Evolutionary conservation across 2,888 invertebrate species (phyloP), one percentile per base, ranked within the genome.

Genomic region (Crepidodera aurea): DNA sequence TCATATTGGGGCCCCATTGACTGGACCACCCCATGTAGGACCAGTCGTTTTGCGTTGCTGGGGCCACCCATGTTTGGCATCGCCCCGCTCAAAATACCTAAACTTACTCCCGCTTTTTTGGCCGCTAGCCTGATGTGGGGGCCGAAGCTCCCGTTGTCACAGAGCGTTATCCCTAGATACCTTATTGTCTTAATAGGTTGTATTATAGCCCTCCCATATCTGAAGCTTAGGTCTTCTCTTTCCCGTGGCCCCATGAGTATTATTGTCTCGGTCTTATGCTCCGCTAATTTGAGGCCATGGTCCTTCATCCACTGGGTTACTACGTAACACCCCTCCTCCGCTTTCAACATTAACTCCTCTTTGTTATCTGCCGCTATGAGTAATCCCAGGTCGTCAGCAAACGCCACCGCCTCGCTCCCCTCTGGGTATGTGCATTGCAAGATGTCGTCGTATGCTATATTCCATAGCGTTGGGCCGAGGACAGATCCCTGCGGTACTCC

Each of bases 391-490:
- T 55, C 55, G 10, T 44, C 46, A 0, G 55, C 55, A 12, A 29
- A 55, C 16, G 34, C 55, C 1, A 46, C 44, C 10, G 29, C 1
- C 44, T 44, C 22, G 19, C n/a, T 6, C 6, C 55, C 44, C 1
- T 7, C 18, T 53, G 51, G 39, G n/a, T 39, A 39, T 12, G 10
- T 25, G 4, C 25, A 51, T 39, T 4, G 16, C 37, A 15, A 19
- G 6, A 37, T n/a, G n/a, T n/a, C n/a, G n/a, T n/a, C n/a, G n/a
- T 51, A 39, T 13, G 39, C 22, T 12, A 37, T 51, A 19, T 55
- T 55, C 44, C 55, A 55, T 4, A 55, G 29, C 1, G 44, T 55
- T 4, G 44, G 18, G 10, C 55, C 29, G 1, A 54, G 54, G 18
- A 54, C 15, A 15, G 42, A 54, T 1, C 42, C 44, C 22, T 54